Conservation (phyloP, 2,113 vertebrate genomes). For the Tautogolabrus adspersus region DNA sequence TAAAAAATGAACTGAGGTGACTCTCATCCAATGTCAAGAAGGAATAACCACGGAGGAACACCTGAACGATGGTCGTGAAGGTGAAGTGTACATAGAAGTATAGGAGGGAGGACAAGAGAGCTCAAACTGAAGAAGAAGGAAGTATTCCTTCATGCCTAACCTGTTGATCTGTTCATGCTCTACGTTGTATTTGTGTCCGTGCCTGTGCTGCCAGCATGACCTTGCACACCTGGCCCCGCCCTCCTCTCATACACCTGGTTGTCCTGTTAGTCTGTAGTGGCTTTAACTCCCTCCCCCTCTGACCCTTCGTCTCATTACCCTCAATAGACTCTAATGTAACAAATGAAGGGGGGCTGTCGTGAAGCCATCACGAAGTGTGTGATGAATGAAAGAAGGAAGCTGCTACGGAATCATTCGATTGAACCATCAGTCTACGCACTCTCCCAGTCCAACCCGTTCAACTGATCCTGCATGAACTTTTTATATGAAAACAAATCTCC, state of each 20-base stretch:
- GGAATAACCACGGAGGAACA: slow-evolving; percentile 21
- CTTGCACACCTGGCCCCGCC: slow-evolving; percentile 54
- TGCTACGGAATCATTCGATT: slow-evolving; percentile 21
- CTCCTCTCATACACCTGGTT: slow-evolving; percentile 29
- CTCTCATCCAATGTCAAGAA: slow-evolving; percentile 9
- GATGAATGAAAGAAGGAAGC: slow-evolving; percentile 33
- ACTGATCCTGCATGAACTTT: slow-evolving; percentile 72
- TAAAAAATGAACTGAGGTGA: slow-evolving; percentile 17
- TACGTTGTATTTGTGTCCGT: slow-evolving; percentile 61
- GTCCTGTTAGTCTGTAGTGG: slow-evolving; percentile 56
- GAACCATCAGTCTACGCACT: slow-evolving; percentile 6
- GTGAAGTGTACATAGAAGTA: slow-evolving; percentile 64
- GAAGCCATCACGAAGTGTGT: slow-evolving; percentile 24
- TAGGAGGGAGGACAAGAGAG: slow-evolving; percentile 32
- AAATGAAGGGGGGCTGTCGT: slow-evolving; percentile 13
- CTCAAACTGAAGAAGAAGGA: slow-evolving; percentile 38
- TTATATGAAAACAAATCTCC: slow-evolving; percentile 34
- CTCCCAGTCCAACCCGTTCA: slow-evolving; percentile 31
- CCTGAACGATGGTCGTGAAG: slow-evolving; percentile 5
- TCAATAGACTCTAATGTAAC: slow-evolving; percentile 11
- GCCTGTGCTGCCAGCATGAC: slow-evolving; percentile 76
- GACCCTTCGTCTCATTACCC: slow-evolving; percentile 11
- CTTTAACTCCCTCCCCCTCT: neutral
- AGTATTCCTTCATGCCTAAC: slow-evolving; percentile 39
- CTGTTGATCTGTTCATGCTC: slow-evolving; percentile 48